Evolutionary conservation across 2,113 vertebrate genomes (phyloP).

Genomic region (Pollimyrus isidori): DNA sequence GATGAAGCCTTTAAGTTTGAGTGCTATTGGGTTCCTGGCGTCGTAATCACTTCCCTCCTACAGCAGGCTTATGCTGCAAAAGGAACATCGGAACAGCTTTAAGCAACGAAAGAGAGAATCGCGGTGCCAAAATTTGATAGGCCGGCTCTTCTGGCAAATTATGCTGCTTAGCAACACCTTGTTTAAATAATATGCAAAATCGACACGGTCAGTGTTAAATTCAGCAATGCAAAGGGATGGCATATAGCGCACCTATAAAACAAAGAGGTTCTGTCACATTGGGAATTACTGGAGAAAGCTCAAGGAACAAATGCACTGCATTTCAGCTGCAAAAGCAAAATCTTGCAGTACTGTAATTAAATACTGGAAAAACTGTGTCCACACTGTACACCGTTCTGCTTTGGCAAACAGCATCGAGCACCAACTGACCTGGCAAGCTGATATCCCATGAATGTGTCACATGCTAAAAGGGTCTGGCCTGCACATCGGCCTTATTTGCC

Average conservation of each 20-base stretch:
- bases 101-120: background rate
- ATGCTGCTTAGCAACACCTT: constrained; percentile 56
- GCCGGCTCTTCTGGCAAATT: constrained; percentile 34
- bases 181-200: constrained; percentile 45
- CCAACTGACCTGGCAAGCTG: background rate
- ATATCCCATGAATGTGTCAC: background rate
- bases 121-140: constrained; percentile 20
- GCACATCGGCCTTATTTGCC: background rate
- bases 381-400: background rate
- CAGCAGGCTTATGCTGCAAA: background rate
- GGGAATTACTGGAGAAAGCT: background rate
- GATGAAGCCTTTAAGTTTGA: background rate
- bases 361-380: background rate
- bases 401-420: background rate
- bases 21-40: background rate
- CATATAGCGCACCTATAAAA: background rate
- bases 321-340: background rate
- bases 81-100: background rate
- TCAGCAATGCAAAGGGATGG: background rate
- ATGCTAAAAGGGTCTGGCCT: background rate
- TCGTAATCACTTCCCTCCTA: background rate
- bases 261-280: background rate
- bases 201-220: constrained; percentile 37
- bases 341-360: background rate
- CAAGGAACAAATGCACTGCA: background rate